Percentiles rank a stretch among this genome's conserved stretches.
Conservation (phyloP, 1,140 invertebrate species). For the Notospermus geniculatus region DNA sequence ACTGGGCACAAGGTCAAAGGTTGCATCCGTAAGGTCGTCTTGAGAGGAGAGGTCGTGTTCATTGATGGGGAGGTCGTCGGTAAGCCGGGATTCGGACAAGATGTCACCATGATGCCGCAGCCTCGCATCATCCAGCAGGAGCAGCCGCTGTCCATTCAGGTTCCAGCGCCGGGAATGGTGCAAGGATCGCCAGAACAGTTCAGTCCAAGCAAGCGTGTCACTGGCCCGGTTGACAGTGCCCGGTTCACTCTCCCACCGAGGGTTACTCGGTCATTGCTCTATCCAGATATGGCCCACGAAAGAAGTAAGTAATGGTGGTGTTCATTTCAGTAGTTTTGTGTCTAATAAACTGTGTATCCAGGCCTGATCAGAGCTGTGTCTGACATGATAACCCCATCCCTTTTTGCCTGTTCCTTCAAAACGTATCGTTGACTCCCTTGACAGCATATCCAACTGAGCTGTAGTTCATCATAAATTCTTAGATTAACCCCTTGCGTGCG, state of each 20-base stretch:
- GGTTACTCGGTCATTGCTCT: not conserved
- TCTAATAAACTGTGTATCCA: too few relatives aligned
- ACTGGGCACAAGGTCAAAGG: constrained; percentile 85
- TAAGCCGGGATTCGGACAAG: constrained; percentile 84
- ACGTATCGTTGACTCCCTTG: too few relatives aligned
- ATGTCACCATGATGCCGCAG: constrained; percentile 65
- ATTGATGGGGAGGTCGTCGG: constrained; percentile 83
- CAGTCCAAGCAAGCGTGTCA: not conserved
- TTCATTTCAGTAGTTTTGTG: too few relatives aligned
- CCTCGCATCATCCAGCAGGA: not conserved
- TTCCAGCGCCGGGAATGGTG: not conserved
- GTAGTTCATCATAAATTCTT: too few relatives aligned
- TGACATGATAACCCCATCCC: too few relatives aligned
- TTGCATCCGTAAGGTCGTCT: constrained; percentile 84
- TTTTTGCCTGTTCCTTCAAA: too few relatives aligned
- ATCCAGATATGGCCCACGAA: too few relatives aligned
- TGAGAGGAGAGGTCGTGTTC: constrained; percentile 93
- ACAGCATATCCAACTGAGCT: too few relatives aligned
- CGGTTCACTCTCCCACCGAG: constrained; percentile 4
- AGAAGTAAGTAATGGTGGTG: too few relatives aligned
- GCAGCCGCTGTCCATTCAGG: constrained; percentile 5
- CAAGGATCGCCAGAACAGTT: not conserved
- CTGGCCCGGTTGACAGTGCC: not conserved
- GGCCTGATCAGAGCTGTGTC: too few relatives aligned
- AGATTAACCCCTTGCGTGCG: too few relatives aligned